Evolutionary conservation across 1,140 invertebrate genomes (phyloP).

Genomic region (Cydia fagiglandana): DNA sequence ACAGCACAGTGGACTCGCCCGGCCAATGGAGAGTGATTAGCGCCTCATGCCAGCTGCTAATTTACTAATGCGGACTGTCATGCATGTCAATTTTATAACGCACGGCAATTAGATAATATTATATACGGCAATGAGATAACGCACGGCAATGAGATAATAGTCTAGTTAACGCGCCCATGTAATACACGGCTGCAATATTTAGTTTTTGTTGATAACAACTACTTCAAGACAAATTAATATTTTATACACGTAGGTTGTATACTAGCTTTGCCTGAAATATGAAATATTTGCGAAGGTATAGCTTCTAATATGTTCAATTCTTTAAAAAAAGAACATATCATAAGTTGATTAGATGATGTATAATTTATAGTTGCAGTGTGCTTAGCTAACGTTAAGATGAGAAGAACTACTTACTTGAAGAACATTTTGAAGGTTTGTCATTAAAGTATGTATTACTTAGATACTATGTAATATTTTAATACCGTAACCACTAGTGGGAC

Average conservation of each 20-base stretch:
- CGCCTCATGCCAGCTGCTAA: neutral
- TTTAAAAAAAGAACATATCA: too few species aligned
- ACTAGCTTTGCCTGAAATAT: neutral
- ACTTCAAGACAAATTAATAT: neutral
- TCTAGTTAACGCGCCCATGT: neutral
- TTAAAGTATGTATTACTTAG: too few species aligned
- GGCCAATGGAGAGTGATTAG: conserved; percentile 22
- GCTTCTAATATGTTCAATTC: too few species aligned
- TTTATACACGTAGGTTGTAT: neutral
- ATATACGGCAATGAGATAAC: conserved; percentile 17
- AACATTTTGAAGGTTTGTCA: too few species aligned
- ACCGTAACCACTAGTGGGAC: neutral
- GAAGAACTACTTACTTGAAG: too few species aligned
- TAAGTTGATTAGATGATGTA: too few species aligned
- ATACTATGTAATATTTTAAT: neutral
- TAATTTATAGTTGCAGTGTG: neutral
- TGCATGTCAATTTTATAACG: conserved; percentile 17
- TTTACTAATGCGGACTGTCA: conserved; percentile 25
- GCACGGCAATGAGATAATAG: conserved; percentile 19
- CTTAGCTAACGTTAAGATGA: neutral
- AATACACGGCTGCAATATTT: neutral
- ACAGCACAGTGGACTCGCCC: neutral
- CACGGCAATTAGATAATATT: conserved; percentile 18
- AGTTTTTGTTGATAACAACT: neutral
- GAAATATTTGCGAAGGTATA: neutral